Conservation (phyloP, 2,113 vertebrate genomes). For the Platichthys flesus region DNA sequence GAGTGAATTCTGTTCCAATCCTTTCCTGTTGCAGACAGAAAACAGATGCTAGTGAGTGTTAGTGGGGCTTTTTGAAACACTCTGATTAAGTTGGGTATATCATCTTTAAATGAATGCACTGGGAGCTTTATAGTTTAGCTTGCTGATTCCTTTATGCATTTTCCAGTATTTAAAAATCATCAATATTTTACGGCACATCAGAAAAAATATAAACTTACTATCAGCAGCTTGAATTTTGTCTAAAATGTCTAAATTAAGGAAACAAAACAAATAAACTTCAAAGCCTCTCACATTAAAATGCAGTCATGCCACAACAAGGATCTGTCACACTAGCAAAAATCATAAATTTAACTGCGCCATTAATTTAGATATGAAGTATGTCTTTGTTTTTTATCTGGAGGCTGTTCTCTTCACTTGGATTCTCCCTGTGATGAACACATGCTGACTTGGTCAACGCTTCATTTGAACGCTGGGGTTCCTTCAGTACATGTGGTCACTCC, state of each 20-base stretch:
- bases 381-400: conserved; percentile 4
- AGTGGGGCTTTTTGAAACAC: too few species aligned
- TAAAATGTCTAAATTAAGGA: background rate
- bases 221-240: background rate
- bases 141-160: background rate
- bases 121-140: too few species aligned
- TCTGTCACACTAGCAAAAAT: background rate
- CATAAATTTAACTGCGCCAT: background rate
- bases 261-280: background rate
- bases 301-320: background rate
- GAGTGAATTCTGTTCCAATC: background rate
- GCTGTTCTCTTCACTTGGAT: conserved; percentile 1
- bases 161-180: background rate
- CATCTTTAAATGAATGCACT: background rate
- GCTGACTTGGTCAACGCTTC: conserved; percentile 41
- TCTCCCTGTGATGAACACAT: conserved; percentile 22
- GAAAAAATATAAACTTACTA: background rate
- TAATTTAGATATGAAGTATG: conserved; percentile 13
- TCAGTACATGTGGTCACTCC: conserved; percentile 54
- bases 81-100: too few species aligned
- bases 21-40: too few species aligned
- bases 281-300: background rate
- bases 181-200: background rate
- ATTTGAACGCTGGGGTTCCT: conserved; percentile 29
- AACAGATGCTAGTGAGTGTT: too few species aligned